Base-by-base conservation (phyloP, 2,797 vertebrate genomes). In the Gymnoscopelus braueri region DNA sequence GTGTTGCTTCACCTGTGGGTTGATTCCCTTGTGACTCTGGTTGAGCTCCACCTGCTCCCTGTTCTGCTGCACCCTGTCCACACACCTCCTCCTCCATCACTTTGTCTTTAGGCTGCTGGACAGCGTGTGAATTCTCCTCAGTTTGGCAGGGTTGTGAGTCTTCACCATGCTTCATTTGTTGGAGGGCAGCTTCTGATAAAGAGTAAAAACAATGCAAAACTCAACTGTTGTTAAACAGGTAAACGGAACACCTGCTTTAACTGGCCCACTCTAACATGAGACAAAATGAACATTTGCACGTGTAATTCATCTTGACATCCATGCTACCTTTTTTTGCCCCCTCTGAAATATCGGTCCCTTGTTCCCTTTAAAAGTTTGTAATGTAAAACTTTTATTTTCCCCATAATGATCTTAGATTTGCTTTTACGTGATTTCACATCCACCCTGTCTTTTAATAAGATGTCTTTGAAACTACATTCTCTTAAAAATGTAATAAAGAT, bases 31-130 rank as follows among this genome's bases (percentile, higher is more conserved):
- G 86, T 39, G 79, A 82, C 75, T 89, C 86, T 0, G 69, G 63
- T 59, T 82, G 85, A 63, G 62, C 83, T 72, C 81, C 81, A 60
- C 84, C 87, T 72, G 69, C 82, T 66, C 91, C 92, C 71, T 79
- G 84, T 57, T 90, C 88, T 68, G 77, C 80, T 12, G 56, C 81
- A 74, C 78, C 86, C 83, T 83, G 39, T 44, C 39, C 39, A 44
- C 39, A 44, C 39, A 44, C 39, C 35, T 92, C 90, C 66, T 91
- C 87, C 69, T 92, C 90, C 85, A 87, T 86, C 69, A 87, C 92
- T 85, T 86, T 83, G 63, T 89, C 82, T 78, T 55, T 67, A 47
- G 65, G 61, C n/a, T 72, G 76, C 72, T 80, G 87, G 65, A 76
- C 70, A 80, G 69, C 35, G 76, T 88, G 87, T 70, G 85, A 79